phyloP scores from a whole-genome alignment of 2,888 invertebrate species.

The Stenurella melanura region DNA sequence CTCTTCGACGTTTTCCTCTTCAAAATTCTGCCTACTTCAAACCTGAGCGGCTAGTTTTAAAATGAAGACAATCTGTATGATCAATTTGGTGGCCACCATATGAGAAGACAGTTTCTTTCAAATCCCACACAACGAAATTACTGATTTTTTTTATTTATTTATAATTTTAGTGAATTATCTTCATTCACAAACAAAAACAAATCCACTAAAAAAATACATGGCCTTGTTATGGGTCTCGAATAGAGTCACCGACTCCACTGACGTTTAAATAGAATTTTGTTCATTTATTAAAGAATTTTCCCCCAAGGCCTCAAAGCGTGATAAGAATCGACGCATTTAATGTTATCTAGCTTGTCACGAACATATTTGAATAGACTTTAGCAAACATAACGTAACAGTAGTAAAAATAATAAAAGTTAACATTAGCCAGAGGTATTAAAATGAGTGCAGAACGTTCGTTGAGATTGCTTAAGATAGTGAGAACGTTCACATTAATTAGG shows the following conservation, averaged over 20 bases:
- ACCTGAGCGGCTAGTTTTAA: too few relatives aligned
- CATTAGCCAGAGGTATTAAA: conserved; percentile 18
- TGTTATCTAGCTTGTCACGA: conserved; percentile 1
- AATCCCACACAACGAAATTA: too few relatives aligned
- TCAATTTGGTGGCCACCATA: too few relatives aligned
- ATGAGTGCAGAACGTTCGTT: conserved; percentile 26
- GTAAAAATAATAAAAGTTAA: conserved; percentile 2
- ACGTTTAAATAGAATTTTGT: not conserved
- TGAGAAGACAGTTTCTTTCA: too few relatives aligned
- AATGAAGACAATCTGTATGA: too few relatives aligned
- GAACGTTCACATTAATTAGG: conserved; percentile 16
- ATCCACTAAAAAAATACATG: too few relatives aligned
- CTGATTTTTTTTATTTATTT: too few relatives aligned
- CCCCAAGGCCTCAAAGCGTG: not conserved
- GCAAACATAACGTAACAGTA: not conserved
- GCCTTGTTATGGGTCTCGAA: not conserved
- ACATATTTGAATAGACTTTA: conserved; percentile 4
- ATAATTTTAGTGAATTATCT: too few relatives aligned
- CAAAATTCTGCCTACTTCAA: too few relatives aligned
- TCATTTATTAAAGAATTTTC: not conserved
- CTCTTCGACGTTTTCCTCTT: too few relatives aligned
- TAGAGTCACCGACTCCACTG: not conserved
- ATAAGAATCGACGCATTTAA: not conserved
- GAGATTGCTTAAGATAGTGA: conserved; percentile 28
- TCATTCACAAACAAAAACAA: too few relatives aligned